Percentiles rank a stretch among this genome's conserved stretches.
Evolutionary conservation across 2,888 invertebrate species (phyloP).

Genomic region (Teleiodes luculella): DNA sequence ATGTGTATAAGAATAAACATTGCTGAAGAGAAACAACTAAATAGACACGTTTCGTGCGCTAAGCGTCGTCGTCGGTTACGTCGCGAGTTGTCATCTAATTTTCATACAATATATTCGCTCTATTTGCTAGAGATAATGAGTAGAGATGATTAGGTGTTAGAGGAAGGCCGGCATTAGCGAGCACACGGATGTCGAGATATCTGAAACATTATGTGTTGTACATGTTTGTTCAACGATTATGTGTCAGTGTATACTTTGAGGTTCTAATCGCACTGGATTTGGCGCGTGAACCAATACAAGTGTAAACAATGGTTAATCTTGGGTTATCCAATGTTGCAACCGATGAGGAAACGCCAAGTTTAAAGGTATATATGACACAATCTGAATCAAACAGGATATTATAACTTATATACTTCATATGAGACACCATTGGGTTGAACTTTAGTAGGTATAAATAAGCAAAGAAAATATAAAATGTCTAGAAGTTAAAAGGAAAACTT

Average conservation of each 20-base stretch:
- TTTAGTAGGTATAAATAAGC: neutral
- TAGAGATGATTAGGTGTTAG: constrained; percentile 23
- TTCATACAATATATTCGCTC: neutral
- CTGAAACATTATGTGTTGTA: neutral
- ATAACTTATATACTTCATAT: too few species aligned
- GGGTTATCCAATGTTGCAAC: neutral
- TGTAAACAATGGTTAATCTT: constrained; percentile 1
- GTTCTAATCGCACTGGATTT: constrained; percentile 3
- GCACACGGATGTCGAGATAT: constrained; percentile 18
- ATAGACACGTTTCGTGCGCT: neutral
- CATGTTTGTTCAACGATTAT: constrained; percentile 7
- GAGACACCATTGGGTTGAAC: too few species aligned
- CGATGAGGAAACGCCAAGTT: neutral
- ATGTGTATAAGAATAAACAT: neutral
- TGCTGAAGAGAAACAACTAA: neutral
- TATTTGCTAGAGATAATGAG: constrained; percentile 11
- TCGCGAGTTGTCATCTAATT: neutral
- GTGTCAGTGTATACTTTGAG: constrained; percentile 7
- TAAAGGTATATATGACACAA: too few species aligned
- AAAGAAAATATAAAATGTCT: neutral
- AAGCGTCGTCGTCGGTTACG: neutral
- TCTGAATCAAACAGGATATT: too few species aligned
- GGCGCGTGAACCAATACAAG: neutral
- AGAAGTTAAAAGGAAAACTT: too few species aligned
- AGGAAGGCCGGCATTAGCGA: constrained; percentile 30